Evolutionary conservation across 2,797 vertebrate genomes (phyloP).

Genomic region (Tapirus indicus): DNA sequence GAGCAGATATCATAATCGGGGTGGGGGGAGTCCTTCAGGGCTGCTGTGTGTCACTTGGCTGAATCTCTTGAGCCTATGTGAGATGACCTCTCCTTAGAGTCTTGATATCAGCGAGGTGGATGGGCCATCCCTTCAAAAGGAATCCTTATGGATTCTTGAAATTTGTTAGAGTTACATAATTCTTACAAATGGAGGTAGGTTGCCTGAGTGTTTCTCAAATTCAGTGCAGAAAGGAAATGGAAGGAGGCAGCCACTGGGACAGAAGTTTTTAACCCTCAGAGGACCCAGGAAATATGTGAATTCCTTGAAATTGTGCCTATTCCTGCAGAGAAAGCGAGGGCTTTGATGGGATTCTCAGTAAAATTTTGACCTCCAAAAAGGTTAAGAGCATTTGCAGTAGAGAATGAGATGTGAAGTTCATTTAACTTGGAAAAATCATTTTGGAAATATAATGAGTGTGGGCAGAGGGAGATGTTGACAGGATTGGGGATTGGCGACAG

Average conservation of each 20-base stretch:
- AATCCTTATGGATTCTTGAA: background rate
- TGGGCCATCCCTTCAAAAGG: background rate
- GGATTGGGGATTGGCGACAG: background rate
- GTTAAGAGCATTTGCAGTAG: background rate
- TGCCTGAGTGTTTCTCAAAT: background rate
- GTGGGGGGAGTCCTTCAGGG: constrained; percentile 79
- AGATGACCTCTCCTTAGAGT: constrained; percentile 25
- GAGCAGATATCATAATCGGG: background rate
- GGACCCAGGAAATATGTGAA: background rate
- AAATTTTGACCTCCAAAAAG: background rate
- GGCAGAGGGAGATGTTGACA: background rate
- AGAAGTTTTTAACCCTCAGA: background rate
- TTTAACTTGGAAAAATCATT: background rate
- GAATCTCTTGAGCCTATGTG: background rate
- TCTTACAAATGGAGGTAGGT: background rate
- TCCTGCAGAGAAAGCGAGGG: background rate
- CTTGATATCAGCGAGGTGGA: fast-evolving
- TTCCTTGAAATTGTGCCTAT: constrained; percentile 22
- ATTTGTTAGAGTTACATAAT: background rate
- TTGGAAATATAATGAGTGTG: background rate
- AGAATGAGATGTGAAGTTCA: background rate
- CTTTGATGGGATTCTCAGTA: background rate
- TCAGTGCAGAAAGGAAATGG: background rate
- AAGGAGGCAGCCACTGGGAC: background rate
- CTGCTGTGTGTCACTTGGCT: background rate